A percentile compares a stretch with the other conserved stretches of the same genome.
phyloP scores from a whole-genome alignment of 92 coral and sea anemone species.

The Porites cylindrica region DNA sequence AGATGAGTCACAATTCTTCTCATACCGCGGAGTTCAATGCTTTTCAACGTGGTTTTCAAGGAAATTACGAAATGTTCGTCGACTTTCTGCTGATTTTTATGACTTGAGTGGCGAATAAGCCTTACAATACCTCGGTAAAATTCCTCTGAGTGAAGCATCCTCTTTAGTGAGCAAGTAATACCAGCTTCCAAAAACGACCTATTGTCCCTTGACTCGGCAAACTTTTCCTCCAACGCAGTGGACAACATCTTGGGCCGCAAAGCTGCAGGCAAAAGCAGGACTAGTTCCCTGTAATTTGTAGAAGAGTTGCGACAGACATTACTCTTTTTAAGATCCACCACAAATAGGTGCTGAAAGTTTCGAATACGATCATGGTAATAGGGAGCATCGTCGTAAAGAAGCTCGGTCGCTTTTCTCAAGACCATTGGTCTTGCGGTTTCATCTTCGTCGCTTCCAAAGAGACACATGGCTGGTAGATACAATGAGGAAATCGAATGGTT shows the following conservation, averaged over 20 bases:
- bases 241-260: slow-evolving; percentile 71
- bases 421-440: background rate
- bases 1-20: slow-evolving; percentile 35
- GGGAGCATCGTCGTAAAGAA: slow-evolving; percentile 72
- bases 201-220: background rate
- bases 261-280: slow-evolving; percentile 49
- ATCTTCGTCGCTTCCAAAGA: background rate
- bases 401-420: slow-evolving; percentile 51
- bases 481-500: slow-evolving; percentile 4
- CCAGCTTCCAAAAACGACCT: background rate
- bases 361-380: slow-evolving; percentile 62
- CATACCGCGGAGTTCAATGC: slow-evolving; percentile 26
- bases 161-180: slow-evolving; percentile 27
- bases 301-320: slow-evolving; percentile 12
- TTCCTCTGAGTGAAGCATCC: slow-evolving; percentile 37
- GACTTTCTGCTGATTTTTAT: background rate
- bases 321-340: slow-evolving; percentile 39
- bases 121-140: slow-evolving; percentile 69
- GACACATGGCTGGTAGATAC: slow-evolving; percentile 65
- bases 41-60: slow-evolving; percentile 17
- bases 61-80: slow-evolving; percentile 1
- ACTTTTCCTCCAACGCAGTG: slow-evolving; percentile 51
- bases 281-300: slow-evolving; percentile 49
- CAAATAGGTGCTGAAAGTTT: slow-evolving; percentile 18
- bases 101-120: slow-evolving; percentile 68